A percentile compares a stretch with the other conserved stretches of the same genome.
Evolutionary conservation across 2,888 invertebrate genomes (phyloP).

Genomic region (Pterobdella sp.): DNA sequence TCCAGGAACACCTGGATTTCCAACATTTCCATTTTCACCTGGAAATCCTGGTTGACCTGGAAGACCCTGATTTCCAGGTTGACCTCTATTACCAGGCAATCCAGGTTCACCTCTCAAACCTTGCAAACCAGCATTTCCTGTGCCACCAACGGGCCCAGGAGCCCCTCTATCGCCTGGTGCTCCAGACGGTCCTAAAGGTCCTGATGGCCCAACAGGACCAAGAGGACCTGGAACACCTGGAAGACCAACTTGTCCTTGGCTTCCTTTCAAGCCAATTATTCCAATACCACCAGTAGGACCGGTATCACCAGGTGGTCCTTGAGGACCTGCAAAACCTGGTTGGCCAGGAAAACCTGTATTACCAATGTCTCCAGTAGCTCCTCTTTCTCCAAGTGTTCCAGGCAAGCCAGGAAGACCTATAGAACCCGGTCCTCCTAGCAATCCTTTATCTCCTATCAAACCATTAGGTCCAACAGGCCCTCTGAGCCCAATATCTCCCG

Average conservation of each 20-base stretch:
- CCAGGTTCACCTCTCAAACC: conserved; percentile 42
- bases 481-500: conserved; percentile 25
- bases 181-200: conserved; percentile 28
- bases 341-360: conserved; percentile 30
- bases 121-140: conserved; percentile 32
- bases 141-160: conserved; percentile 31
- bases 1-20: conserved; percentile 21
- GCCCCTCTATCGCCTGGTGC: conserved; percentile 27
- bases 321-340: conserved; percentile 35
- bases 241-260: conserved; percentile 22
- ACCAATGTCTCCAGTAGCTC: conserved; percentile 30
- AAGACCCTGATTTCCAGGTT: conserved; percentile 11
- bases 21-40: conserved; percentile 23
- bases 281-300: conserved; percentile 31
- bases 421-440: conserved; percentile 31
- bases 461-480: conserved; percentile 29
- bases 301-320: conserved; percentile 33
- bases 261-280: conserved; percentile 16
- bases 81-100: conserved; percentile 41
- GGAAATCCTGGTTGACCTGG: conserved; percentile 20
- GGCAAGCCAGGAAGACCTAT: conserved; percentile 32
- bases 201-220: conserved; percentile 24
- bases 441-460: conserved; percentile 28
- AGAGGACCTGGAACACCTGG: conserved; percentile 25
- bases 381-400: conserved; percentile 55